These are phyloP conservation scores for Ceratina calcarata DNA, from an alignment of 1,140 invertebrate genomes.

Conservation along the genomic window DNA sequence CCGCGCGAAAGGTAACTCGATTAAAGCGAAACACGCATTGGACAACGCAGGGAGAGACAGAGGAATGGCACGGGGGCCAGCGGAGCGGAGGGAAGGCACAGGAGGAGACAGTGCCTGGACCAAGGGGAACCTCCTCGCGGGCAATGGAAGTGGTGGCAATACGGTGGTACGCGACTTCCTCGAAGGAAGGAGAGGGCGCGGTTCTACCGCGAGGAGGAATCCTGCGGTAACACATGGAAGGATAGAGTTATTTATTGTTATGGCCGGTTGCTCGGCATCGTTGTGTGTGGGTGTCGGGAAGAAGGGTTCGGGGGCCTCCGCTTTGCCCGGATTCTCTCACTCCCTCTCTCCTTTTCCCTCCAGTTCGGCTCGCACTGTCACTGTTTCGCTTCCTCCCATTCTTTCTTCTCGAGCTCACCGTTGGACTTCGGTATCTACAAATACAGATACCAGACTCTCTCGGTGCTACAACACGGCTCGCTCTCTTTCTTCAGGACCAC, in stretches of 20 bases:
- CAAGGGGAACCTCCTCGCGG: constrained; percentile 34
- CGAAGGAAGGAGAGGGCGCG: constrained; percentile 66
- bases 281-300: constrained; percentile 74
- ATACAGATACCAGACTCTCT: constrained; percentile 71
- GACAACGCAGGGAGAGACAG: background rate
- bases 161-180: constrained; percentile 68
- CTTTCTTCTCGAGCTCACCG: constrained; percentile 46
- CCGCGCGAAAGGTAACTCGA: constrained; percentile 63
- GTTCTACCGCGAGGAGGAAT: constrained; percentile 69
- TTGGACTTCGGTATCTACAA: constrained; percentile 71
- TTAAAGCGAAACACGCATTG: constrained; percentile 53
- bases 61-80: background rate
- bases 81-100: background rate
- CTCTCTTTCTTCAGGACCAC: constrained; percentile 33
- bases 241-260: constrained; percentile 80
- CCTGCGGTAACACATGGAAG: constrained; percentile 76
- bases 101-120: constrained; percentile 23
- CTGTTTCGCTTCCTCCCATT: constrained; percentile 30
- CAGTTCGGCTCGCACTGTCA: constrained; percentile 23
- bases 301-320: constrained; percentile 56
- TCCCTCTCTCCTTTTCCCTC: constrained; percentile 18
- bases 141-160: constrained; percentile 62
- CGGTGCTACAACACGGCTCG: constrained; percentile 68
- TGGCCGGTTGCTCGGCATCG: constrained; percentile 71
- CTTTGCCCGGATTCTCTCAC: constrained; percentile 48